These are phyloP conservation scores for Pocota personata DNA, from an alignment of 2,888 invertebrate genomes.

Conservation along the genomic window DNA sequence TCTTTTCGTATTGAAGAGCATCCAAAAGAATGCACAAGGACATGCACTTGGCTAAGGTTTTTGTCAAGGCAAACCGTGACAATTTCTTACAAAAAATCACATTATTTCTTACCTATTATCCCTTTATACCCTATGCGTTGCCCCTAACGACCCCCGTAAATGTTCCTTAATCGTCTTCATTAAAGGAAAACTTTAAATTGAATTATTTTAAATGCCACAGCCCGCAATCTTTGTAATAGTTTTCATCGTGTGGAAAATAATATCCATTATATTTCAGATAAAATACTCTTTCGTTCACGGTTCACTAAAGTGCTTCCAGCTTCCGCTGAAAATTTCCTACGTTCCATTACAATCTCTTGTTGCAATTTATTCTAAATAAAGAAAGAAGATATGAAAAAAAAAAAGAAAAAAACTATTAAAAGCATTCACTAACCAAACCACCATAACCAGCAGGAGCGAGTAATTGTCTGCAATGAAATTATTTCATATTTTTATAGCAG, in stretches of 20 bases:
- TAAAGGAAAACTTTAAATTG: not conserved
- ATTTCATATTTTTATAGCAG: constrained; percentile 53
- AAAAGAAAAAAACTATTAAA: constrained; percentile 46
- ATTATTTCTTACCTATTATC: no score
- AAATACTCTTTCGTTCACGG: constrained; percentile 24
- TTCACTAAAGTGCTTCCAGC: constrained; percentile 25
- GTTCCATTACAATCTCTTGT: not conserved
- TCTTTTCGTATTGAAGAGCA: no score
- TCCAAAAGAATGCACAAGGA: no score
- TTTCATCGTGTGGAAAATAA: constrained; percentile 31
- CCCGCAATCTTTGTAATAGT: constrained; percentile 19
- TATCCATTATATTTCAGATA: constrained; percentile 48
- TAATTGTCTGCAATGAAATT: constrained; percentile 58
- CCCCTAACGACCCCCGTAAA: not conserved
- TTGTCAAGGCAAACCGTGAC: no score
- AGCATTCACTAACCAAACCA: constrained; percentile 34
- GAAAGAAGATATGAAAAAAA: not conserved
- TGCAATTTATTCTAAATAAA: not conserved
- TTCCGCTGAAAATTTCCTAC: not conserved
- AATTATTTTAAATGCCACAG: constrained; percentile 26
- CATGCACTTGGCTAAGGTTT: no score
- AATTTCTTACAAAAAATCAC: no score
- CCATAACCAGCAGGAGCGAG: constrained; percentile 23
- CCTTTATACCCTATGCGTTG: no score
- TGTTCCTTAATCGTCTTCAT: not conserved